phyloP scores from a whole-genome alignment of 2,888 invertebrate genomes.

The Notocelia uddmanniana region DNA sequence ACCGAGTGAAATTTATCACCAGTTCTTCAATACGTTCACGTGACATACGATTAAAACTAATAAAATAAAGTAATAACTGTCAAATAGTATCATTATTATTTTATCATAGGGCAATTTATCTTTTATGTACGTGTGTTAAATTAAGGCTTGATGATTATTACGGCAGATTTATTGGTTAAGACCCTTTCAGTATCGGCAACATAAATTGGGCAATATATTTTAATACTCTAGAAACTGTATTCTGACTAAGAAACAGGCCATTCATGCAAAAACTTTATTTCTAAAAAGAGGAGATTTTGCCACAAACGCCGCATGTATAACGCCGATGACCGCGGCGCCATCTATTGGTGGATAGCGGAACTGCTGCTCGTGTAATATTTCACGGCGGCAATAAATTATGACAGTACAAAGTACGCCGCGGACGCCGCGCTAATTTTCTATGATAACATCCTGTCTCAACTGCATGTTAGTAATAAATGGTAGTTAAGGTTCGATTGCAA shows the following conservation, averaged over 20 bases:
- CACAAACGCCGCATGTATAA: background rate
- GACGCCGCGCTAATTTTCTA: slow-evolving; percentile 36
- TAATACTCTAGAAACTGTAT: background rate
- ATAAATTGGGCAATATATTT: background rate
- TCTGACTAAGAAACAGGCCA: background rate
- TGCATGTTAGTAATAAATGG: slow-evolving; percentile 33
- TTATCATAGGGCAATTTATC: background rate
- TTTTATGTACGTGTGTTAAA: background rate
- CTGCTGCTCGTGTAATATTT: slow-evolving; percentile 24
- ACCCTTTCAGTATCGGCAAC: background rate
- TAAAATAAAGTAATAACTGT: background rate
- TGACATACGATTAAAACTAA: too few relatives aligned
- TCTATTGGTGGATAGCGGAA: slow-evolving; percentile 56
- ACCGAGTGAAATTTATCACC: slow-evolving; percentile 47
- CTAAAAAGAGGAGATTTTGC: too few relatives aligned
- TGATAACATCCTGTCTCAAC: slow-evolving; percentile 42
- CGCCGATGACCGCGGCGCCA: slow-evolving; percentile 52
- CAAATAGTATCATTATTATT: background rate
- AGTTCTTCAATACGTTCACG: slow-evolving; percentile 1
- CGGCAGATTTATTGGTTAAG: background rate
- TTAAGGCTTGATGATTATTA: background rate
- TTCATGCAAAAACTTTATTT: too few relatives aligned
- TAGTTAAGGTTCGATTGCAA: slow-evolving; percentile 31
- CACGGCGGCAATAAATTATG: slow-evolving; percentile 29
- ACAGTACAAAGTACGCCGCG: slow-evolving; percentile 37